Percentiles rank a stretch among this genome's conserved stretches.
phyloP scores from a whole-genome alignment of 2,113 vertebrate genomes.

The Pseudorectes ferrugineus region DNA sequence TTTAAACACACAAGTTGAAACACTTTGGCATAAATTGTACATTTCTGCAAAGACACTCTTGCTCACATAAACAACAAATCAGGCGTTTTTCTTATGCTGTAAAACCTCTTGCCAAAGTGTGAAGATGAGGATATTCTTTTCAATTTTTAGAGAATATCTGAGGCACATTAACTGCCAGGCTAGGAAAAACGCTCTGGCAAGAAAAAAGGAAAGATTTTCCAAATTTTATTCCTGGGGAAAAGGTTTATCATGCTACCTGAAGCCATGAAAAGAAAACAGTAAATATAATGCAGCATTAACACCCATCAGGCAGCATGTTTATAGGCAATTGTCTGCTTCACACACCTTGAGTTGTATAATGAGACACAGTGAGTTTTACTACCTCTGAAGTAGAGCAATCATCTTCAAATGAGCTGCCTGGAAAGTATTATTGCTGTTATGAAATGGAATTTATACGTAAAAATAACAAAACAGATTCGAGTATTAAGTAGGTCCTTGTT shows the following conservation, averaged over 20 bases:
- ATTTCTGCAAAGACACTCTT: not conserved
- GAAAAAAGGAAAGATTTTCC: not conserved
- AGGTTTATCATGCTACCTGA: constrained; percentile 18
- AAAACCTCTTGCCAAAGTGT: not conserved
- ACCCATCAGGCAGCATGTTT: constrained; percentile 47
- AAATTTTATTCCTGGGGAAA: not conserved
- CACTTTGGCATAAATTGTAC: not conserved
- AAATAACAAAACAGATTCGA: constrained; percentile 33
- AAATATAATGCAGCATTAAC: constrained; percentile 58
- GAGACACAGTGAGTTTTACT: constrained; percentile 48
- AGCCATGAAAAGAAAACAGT: constrained; percentile 45
- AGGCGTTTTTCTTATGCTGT: not conserved
- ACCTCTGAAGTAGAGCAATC: constrained; percentile 51
- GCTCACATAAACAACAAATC: not conserved
- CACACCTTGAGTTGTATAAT: constrained; percentile 46
- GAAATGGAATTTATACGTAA: constrained; percentile 51
- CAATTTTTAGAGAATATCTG: not conserved
- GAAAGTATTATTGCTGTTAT: constrained; percentile 32
- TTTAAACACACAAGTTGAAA: not conserved
- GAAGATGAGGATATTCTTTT: not conserved
- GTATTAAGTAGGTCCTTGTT: constrained; percentile 5
- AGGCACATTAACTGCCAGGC: not conserved
- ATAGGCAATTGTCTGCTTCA: constrained; percentile 54
- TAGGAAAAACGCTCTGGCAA: not conserved
- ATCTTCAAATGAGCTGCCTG: constrained; percentile 48